Conservation (phyloP, 2,888 invertebrate genomes). For the Ornithoptera priamus region DNA sequence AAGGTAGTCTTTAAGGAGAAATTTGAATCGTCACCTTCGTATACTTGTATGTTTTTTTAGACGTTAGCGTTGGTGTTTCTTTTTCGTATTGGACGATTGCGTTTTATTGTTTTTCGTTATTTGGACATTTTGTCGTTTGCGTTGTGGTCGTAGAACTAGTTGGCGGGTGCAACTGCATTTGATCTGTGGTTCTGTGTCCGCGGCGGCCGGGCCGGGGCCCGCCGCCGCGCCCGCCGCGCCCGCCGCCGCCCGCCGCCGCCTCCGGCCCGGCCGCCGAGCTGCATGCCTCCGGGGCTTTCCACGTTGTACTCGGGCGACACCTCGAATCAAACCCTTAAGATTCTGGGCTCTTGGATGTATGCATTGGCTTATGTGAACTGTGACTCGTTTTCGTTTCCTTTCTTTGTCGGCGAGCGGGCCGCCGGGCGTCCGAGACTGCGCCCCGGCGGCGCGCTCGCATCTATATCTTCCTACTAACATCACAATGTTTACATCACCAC, state of each 20-base stretch:
- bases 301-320: conserved; percentile 74
- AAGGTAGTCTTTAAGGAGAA: conserved; percentile 83
- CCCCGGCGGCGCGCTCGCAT: conserved; percentile 68
- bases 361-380: conserved; percentile 81
- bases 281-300: conserved; percentile 78
- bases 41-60: conserved; percentile 78
- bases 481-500: background rate
- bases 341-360: conserved; percentile 81
- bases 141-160: conserved; percentile 77
- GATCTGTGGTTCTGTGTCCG: conserved; percentile 78
- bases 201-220: conserved; percentile 41
- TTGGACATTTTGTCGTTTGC: conserved; percentile 67
- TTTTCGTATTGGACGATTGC: conserved; percentile 72
- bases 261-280: conserved; percentile 65
- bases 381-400: conserved; percentile 81
- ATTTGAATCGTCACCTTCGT: conserved; percentile 80
- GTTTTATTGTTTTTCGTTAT: conserved; percentile 57
- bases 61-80: conserved; percentile 79
- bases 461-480: conserved; percentile 66
- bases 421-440: conserved; percentile 60
- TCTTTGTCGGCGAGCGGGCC: conserved; percentile 71
- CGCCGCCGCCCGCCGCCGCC: conserved; percentile 42
- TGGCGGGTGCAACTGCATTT: conserved; percentile 78
- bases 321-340: conserved; percentile 79
- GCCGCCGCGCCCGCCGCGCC: conserved; percentile 35